Conservation (phyloP, 2,113 vertebrate genomes). For the Takifugu bimaculatus region DNA sequence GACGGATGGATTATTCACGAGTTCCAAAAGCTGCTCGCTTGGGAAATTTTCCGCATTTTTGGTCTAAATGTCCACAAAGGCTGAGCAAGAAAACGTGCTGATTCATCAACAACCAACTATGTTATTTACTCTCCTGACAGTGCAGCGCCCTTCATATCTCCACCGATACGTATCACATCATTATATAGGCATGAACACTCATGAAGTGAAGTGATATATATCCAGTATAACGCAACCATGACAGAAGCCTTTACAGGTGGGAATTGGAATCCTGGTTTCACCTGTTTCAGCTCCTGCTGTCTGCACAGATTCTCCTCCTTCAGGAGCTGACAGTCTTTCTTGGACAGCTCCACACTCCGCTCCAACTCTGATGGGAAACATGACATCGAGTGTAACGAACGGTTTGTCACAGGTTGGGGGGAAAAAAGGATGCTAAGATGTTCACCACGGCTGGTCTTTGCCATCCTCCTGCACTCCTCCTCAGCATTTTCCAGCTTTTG, state of each 20-base stretch:
- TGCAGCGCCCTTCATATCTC: too few species aligned
- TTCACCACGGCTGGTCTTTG: conserved; percentile 82
- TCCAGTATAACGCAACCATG: too few species aligned
- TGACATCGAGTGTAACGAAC: not conserved
- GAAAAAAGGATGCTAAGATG: not conserved
- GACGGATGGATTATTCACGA: not conserved
- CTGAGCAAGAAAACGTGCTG: not conserved
- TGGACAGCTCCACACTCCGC: conserved; percentile 40
- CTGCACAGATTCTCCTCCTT: conserved; percentile 41
- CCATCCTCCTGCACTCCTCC: conserved; percentile 71
- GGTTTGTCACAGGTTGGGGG: too few species aligned
- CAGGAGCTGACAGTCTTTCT: conserved; percentile 41
- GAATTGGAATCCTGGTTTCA: not conserved
- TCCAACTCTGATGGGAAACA: conserved; percentile 47
- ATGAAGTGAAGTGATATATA: too few species aligned
- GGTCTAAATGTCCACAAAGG: not conserved
- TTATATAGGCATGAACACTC: too few species aligned
- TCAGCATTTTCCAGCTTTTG: conserved; percentile 75
- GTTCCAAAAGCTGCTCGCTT: not conserved
- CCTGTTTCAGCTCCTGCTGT: conserved; percentile 52
- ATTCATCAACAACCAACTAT: conserved; percentile 1
- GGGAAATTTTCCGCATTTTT: not conserved
- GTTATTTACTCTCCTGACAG: too few species aligned
- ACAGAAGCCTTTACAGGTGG: too few species aligned
- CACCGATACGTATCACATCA: too few species aligned